Evolutionary conservation across 1,140 invertebrate genomes (phyloP), one percentile per base, ranked within the genome.

Genomic region (Trachelipus rathkii): DNA sequence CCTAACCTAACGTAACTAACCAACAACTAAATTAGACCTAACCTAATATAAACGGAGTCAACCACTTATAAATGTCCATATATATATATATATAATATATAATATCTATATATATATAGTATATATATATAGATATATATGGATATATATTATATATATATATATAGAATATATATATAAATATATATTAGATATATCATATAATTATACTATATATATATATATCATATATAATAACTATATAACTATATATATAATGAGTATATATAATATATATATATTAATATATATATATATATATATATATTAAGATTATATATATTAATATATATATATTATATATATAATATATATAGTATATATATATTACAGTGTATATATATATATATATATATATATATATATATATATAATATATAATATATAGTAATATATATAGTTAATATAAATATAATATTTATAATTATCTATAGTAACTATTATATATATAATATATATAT

Each of bases 61-160:
- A n/a, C n/a, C n/a, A n/a, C n/a, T n/a, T n/a, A n/a, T n/a, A n/a
- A n/a, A n/a, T n/a, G n/a, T n/a, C n/a, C n/a, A n/a, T n/a, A n/a
- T n/a, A n/a, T n/a, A n/a, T 70, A 70, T 70, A 70, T 70, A 70
- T 21, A 70, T 70, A 21, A 24, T 24, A 24, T 24, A 24, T 24
- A 8, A 21, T 21, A 70, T 70, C 15, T 70, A 70, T 70, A 70
- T 70, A 70, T 70, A 70, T 24, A 70, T 70, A 70, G 13, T 24
- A 15, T 24, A 24, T n/a, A 24, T 70, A 24, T 24, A n/a, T 71
- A 71, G 11, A 71, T 43, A 43, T 71, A 71, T 71, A 71, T 71
- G n/a, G n/a, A 71, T 71, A 71, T 71, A 71, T 71, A 71, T 71
- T n/a, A 71, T 71, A 71, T 71, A 71, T 71, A 71, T 71, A 71